phyloP scores from a whole-genome alignment of 2,113 vertebrate species.

The Merops nubicus region DNA sequence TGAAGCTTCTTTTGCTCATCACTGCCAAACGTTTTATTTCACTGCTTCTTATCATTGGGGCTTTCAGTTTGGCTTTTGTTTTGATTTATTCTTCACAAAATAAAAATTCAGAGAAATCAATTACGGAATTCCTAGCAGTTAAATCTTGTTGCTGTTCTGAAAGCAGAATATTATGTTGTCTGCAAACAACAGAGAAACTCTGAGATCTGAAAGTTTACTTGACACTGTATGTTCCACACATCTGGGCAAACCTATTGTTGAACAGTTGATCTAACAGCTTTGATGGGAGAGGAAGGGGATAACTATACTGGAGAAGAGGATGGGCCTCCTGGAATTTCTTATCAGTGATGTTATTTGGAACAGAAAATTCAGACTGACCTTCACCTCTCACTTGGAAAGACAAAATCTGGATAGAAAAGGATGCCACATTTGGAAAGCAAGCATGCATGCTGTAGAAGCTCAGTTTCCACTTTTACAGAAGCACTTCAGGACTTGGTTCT shows the following conservation, averaged over 20 bases:
- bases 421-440: neutral
- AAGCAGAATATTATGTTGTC: too few species aligned
- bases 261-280: neutral
- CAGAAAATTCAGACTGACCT: neutral
- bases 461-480: neutral
- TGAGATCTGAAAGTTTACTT: neutral
- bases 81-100: neutral
- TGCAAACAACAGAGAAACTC: neutral
- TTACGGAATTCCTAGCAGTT: slow-evolving; percentile 2
- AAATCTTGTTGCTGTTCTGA: neutral
- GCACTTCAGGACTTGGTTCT: neutral
- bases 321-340: neutral
- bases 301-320: neutral
- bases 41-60: neutral
- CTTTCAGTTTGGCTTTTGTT: neutral
- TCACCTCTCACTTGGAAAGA: rapidly evolving
- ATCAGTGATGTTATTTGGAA: neutral
- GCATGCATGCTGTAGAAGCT: neutral
- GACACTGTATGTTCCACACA: neutral
- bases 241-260: neutral
- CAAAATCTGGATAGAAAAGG: neutral
- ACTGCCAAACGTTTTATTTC: slow-evolving; percentile 47
- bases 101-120: slow-evolving; percentile 29
- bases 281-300: neutral
- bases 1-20: neutral